Evolutionary conservation across 2,888 invertebrate species (phyloP).

Genomic region (Clitarchus hookeri): DNA sequence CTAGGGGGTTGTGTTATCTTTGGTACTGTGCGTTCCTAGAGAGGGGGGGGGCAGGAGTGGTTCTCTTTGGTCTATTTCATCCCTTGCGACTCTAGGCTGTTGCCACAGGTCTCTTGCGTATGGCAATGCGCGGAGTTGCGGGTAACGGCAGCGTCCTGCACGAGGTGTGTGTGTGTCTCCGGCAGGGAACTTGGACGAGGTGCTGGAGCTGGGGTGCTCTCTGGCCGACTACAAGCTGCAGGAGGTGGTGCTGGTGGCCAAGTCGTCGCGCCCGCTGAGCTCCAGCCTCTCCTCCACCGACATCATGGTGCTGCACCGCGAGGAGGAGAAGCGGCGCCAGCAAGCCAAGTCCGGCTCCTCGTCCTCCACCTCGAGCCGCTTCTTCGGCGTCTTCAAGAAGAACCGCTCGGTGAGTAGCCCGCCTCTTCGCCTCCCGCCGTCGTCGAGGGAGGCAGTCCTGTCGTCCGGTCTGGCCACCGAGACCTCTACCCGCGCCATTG

Average conservation of each 20-base stretch:
- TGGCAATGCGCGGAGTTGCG: too few species aligned
- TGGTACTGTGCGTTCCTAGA: too few species aligned
- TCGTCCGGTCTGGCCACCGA: too few species aligned
- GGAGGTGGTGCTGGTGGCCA: conserved; percentile 65
- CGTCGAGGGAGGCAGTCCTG: neutral
- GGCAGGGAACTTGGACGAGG: conserved; percentile 63
- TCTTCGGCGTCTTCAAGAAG: conserved; percentile 51
- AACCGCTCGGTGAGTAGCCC: conserved; percentile 52
- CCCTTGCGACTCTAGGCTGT: too few species aligned
- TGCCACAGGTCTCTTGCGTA: too few species aligned
- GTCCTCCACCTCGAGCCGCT: conserved; percentile 42
- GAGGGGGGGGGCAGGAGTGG: too few species aligned
- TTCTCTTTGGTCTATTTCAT: too few species aligned
- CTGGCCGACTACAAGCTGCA: conserved; percentile 68
- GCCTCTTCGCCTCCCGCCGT: neutral
- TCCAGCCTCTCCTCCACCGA: conserved; percentile 52
- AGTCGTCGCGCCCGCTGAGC: conserved; percentile 55
- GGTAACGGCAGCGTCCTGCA: too few species aligned
- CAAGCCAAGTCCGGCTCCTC: conserved; percentile 40
- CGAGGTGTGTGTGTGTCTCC: too few species aligned
- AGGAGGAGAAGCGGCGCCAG: conserved; percentile 61
- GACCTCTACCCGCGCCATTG: too few species aligned
- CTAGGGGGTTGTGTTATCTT: too few species aligned
- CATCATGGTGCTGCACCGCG: conserved; percentile 62
- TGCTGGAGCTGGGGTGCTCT: conserved; percentile 61